These are phyloP conservation scores for Rotaria magnacalcarata DNA, from an alignment of 2,888 invertebrate genomes.

Conservation along the genomic window DNA sequence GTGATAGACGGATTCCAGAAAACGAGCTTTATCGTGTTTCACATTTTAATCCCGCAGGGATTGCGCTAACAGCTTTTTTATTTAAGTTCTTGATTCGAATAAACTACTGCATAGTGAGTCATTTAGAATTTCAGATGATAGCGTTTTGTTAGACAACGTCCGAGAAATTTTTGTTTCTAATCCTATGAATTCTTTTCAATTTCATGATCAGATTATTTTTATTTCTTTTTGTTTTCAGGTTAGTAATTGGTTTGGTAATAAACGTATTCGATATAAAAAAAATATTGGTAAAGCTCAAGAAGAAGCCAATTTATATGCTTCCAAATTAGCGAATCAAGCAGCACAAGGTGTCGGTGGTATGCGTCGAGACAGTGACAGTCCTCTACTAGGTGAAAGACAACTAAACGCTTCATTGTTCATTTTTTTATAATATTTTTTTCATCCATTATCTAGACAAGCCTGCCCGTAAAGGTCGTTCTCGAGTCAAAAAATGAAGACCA, in stretches of 20 bases:
- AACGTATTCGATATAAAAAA: slow-evolving; percentile 98
- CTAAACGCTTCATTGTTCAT: neutral
- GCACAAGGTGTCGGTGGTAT: slow-evolving; percentile 19
- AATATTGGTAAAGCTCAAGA: slow-evolving; percentile 99
- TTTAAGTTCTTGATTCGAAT: too few relatives aligned
- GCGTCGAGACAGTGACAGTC: slow-evolving; percentile 27
- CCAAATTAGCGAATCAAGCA: neutral
- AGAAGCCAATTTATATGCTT: slow-evolving; percentile 92
- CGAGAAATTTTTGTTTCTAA: too few relatives aligned
- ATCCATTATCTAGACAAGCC: neutral
- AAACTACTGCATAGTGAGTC: too few relatives aligned
- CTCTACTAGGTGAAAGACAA: neutral
- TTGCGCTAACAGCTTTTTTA: too few relatives aligned
- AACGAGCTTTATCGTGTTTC: too few relatives aligned
- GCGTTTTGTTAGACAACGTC: too few relatives aligned
- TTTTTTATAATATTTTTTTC: neutral
- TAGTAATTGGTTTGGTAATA: slow-evolving; percentile 99
- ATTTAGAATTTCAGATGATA: too few relatives aligned
- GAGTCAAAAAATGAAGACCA: neutral
- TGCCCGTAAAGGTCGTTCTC: slow-evolving; percentile 7
- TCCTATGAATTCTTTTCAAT: too few relatives aligned
- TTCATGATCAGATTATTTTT: too few relatives aligned
- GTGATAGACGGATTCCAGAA: too few relatives aligned
- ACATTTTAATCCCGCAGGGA: too few relatives aligned
- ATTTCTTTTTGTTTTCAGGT: slow-evolving; percentile 65